Evolutionary conservation across 2,888 invertebrate species (phyloP).

Genomic region (Gnatocerus cornutus): DNA sequence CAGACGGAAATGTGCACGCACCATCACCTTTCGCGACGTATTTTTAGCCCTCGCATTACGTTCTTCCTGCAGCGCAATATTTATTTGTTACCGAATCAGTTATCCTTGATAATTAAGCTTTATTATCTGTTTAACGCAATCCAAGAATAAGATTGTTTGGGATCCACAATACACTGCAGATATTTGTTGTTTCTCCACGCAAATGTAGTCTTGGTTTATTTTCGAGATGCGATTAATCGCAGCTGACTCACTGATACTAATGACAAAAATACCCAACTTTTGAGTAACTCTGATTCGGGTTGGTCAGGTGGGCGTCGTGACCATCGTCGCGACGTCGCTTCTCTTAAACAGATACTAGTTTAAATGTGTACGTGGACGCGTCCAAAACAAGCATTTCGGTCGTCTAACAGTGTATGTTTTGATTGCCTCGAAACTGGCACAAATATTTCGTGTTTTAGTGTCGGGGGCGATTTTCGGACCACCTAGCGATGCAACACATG

Average conservation of each 20-base stretch:
- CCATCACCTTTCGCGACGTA: conserved; percentile 1
- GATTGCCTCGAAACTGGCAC: conserved; percentile 37
- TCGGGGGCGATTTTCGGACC: conserved; percentile 24
- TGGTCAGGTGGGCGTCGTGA: conserved; percentile 55
- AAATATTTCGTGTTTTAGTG: conserved; percentile 32
- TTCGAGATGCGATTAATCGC: conserved; percentile 34
- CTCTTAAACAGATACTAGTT: conserved; percentile 60
- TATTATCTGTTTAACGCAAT: conserved; percentile 24
- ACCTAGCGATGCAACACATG: not conserved
- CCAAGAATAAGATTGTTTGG: conserved; percentile 9
- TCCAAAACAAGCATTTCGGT: conserved; percentile 52
- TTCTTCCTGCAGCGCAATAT: conserved; percentile 26
- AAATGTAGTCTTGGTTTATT: conserved; percentile 35
- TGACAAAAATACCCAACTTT: conserved; percentile 46
- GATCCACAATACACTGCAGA: conserved; percentile 17
- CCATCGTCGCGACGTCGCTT: conserved; percentile 56
- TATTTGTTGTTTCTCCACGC: conserved; percentile 25
- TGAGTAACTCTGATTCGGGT: conserved; percentile 54
- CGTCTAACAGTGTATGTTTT: conserved; percentile 42
- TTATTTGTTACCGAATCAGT: conserved; percentile 26
- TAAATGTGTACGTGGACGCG: conserved; percentile 58
- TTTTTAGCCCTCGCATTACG: conserved; percentile 21
- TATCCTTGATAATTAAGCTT: conserved; percentile 35
- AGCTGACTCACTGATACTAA: conserved; percentile 43
- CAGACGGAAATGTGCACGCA: conserved; percentile 16